Base-by-base conservation (phyloP, 2,888 invertebrate genomes). In the Trachelus stipa region DNA sequence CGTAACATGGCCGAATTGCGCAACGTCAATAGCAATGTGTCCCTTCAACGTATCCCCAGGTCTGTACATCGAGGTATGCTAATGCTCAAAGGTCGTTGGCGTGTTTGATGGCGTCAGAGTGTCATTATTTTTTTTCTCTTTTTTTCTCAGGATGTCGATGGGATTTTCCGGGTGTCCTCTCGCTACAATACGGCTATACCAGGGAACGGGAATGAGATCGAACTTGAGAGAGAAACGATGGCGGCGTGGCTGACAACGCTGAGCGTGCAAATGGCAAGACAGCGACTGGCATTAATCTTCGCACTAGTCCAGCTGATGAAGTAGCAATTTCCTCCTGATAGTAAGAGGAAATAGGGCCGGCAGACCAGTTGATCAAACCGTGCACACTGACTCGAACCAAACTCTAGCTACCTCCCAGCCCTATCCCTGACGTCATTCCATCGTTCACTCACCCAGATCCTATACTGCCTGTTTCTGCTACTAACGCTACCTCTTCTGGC, bases 301-400 rank as follows among this genome's bases (percentile, higher is more conserved):
- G 81, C 85, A 77, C 86, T 86, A 85, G 71, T 83, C 85, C 86
- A 86, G 84, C 89, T 89, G 89, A 89, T 89, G 89, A 89, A 89
- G 89, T 89, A 88, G 89, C 89, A 89, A 89, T 89, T 89, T 89
- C 89, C 89, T 88, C 88, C 83, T 86, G 88, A 88, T 89, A 87
- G 88, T 85, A 85, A 86, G 86, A 87, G 89, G 89, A 89, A 89
- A 89, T 89, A 87, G 89, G 88, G 88, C 87, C 89, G 87, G 88
- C 89, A 85, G 86, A 86, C 87, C 86, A 87, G 86, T 86, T 85
- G 85, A 86, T 86, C 85, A 86, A 86, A 85, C 85, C 85, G 83
- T 81, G 85, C 83, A 84, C 85, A 83, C 84, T 84, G 81, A 77
- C 83, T 82, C 82, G 82, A 81, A 76, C 73, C 76, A 73, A 76